Evolutionary conservation across 2,797 vertebrate genomes (phyloP).

Genomic region (Neosalanx taihuensis): DNA sequence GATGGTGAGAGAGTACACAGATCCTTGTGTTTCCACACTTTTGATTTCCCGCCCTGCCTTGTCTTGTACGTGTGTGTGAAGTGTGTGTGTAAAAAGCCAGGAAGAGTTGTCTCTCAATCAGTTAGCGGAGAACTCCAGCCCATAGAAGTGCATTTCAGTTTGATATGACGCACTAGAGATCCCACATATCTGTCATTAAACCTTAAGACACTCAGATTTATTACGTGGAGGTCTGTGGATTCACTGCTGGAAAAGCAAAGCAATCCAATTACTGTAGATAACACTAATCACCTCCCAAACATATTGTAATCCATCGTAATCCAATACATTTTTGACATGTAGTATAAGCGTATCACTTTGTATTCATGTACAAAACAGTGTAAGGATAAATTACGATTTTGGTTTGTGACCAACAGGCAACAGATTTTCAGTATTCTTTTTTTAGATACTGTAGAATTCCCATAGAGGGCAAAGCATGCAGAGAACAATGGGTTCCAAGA

Average conservation of each 20-base stretch:
- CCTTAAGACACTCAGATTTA: slow-evolving; percentile 58
- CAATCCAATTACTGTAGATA: slow-evolving; percentile 10
- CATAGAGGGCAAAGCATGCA: slow-evolving; percentile 38
- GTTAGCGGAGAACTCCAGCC: slow-evolving; percentile 54
- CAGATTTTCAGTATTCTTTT: too few relatives aligned
- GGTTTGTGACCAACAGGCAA: too few relatives aligned
- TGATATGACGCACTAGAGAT: slow-evolving; percentile 61
- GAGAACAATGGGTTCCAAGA: slow-evolving; percentile 78
- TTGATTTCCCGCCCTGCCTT: slow-evolving; percentile 21
- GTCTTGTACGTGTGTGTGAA: slow-evolving; percentile 62
- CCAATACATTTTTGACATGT: not conserved
- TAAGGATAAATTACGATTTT: too few relatives aligned
- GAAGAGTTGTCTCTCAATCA: slow-evolving; percentile 66
- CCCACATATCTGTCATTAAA: slow-evolving; percentile 66
- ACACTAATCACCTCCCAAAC: slow-evolving; percentile 21
- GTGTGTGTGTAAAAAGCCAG: not conserved
- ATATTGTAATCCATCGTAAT: not conserved
- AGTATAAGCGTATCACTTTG: too few relatives aligned
- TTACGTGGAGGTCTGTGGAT: slow-evolving; percentile 27
- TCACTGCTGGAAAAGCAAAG: slow-evolving; percentile 11
- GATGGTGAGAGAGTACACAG: slow-evolving; percentile 84
- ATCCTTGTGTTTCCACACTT: slow-evolving; percentile 41
- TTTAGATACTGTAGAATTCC: not conserved
- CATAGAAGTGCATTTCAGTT: slow-evolving; percentile 68
- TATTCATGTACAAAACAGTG: too few relatives aligned